Evolutionary conservation across 2,797 vertebrate genomes (phyloP).

Genomic region (Oreonectes daqikongensis): DNA sequence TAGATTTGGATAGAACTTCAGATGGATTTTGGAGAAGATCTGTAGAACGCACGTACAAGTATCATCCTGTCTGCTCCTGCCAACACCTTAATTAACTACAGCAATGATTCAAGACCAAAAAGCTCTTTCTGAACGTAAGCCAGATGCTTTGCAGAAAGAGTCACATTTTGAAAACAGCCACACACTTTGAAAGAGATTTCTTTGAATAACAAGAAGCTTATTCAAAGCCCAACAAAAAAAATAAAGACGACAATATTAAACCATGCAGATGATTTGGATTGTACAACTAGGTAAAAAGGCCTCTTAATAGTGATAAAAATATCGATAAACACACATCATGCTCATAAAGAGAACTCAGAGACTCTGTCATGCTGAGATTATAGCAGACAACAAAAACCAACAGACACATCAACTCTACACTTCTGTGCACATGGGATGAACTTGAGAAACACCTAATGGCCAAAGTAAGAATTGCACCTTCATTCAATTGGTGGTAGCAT

Average conservation of each 20-base stretch:
- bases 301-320: background rate
- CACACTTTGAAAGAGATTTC: constrained; percentile 44
- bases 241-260: no score
- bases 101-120: constrained; percentile 1
- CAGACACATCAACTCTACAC: background rate
- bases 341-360: background rate
- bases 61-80: constrained; percentile 7
- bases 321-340: no score
- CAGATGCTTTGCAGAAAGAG: constrained; percentile 64
- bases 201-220: background rate
- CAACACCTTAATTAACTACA: background rate
- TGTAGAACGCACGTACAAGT: constrained; percentile 21
- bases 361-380: constrained; percentile 7
- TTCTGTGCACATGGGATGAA: background rate
- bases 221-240: no score
- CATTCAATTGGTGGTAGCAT: background rate
- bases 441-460: constrained; percentile 14
- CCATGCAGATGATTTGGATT: background rate
- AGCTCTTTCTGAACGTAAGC: constrained; percentile 3
- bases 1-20: background rate
- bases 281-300: background rate
- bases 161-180: background rate
- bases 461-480: background rate
- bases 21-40: background rate
- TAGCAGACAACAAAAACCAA: background rate